These are phyloP conservation scores for Bombus confusus DNA, from an alignment of 1,140 invertebrate species.

Conservation along the genomic window DNA sequence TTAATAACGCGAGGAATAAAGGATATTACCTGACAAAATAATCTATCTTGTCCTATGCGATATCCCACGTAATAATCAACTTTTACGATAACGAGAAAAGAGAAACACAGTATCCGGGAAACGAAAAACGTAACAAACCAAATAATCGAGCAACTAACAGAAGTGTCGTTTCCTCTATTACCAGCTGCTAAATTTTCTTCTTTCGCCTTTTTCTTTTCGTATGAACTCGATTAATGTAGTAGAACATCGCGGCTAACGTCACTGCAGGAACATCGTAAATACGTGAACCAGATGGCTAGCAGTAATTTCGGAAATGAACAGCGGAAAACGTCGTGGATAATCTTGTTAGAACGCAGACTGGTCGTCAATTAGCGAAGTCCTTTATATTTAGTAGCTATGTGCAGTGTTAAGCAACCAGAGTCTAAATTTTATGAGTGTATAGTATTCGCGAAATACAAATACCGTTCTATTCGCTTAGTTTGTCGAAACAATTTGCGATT, in stretches of 20 bases:
- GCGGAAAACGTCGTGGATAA: constrained; percentile 40
- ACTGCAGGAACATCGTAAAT: constrained; percentile 55
- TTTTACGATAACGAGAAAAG: background rate
- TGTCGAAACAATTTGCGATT: constrained; percentile 11
- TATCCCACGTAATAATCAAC: background rate
- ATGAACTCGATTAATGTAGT: constrained; percentile 33
- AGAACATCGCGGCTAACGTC: constrained; percentile 18
- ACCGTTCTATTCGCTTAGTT: background rate
- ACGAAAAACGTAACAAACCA: background rate
- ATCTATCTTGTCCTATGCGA: background rate
- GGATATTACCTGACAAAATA: background rate
- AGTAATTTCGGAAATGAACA: constrained; percentile 55
- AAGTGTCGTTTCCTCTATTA: background rate
- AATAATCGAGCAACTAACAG: background rate
- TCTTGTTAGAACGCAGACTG: constrained; percentile 33
- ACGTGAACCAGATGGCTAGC: constrained; percentile 51
- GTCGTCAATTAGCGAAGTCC: constrained; percentile 31
- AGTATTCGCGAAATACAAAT: constrained; percentile 7
- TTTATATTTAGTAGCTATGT: background rate
- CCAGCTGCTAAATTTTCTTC: background rate
- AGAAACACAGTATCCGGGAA: background rate
- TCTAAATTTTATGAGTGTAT: constrained; percentile 2
- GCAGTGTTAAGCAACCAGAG: background rate
- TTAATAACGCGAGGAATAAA: background rate
- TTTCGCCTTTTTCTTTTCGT: background rate